phyloP scores from a whole-genome alignment of 2,797 vertebrate species.

The Lepus townsendii region DNA sequence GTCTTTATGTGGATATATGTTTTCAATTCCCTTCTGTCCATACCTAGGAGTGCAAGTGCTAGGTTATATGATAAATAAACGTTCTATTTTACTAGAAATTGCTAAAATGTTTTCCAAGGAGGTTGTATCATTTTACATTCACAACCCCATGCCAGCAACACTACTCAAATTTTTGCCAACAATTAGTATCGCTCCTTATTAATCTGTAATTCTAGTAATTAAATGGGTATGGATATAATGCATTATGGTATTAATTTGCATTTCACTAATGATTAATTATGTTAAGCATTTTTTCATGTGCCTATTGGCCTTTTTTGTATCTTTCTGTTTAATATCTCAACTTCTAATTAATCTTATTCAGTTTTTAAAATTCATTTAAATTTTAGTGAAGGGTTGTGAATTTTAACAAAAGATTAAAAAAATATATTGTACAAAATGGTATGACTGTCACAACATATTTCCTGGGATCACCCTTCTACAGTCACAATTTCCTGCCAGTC shows the following conservation, averaged over 20 bases:
- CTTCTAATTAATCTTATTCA: background rate
- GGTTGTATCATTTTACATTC: background rate
- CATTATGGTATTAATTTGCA: background rate
- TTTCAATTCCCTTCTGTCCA: background rate
- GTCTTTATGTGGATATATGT: background rate
- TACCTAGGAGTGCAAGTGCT: background rate
- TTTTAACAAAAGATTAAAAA: background rate
- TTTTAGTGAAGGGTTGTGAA: background rate
- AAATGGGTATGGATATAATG: background rate
- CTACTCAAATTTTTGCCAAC: background rate
- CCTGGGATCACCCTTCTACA: background rate
- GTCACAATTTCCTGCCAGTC: background rate
- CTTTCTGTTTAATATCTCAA: background rate
- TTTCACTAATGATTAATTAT: background rate
- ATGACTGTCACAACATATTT: background rate
- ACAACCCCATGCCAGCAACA: background rate
- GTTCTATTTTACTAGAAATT: background rate
- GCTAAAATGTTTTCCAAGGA: background rate
- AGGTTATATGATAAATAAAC: background rate
- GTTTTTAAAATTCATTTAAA: slow-evolving; percentile 32
- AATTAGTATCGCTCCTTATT: background rate
- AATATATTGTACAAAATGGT: background rate
- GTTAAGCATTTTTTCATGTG: background rate
- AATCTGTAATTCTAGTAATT: background rate
- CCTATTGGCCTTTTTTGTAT: background rate